phyloP scores from a whole-genome alignment of 2,797 vertebrate genomes.

The Phoebastria nigripes region DNA sequence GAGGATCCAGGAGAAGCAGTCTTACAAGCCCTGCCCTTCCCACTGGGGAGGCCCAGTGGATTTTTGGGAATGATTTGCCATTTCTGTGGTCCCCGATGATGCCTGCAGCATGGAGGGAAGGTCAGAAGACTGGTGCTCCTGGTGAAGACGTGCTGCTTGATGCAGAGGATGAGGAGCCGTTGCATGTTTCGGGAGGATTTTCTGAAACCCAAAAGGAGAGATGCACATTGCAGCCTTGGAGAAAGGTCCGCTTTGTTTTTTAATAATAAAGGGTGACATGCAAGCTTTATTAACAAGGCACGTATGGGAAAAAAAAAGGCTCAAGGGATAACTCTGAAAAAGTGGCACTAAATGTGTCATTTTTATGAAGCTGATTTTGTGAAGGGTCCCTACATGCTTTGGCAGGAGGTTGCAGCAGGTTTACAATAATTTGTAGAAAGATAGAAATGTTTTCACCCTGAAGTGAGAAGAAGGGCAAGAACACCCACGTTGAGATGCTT shows the following conservation, averaged over 20 bases:
- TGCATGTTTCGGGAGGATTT: not conserved
- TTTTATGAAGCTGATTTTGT: constrained; percentile 60
- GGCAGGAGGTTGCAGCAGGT: constrained; percentile 66
- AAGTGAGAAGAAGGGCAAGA: constrained; percentile 52
- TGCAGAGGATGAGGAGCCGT: not conserved
- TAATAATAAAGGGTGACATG: constrained; percentile 51
- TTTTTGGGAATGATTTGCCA: not conserved
- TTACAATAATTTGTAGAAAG: constrained; percentile 47
- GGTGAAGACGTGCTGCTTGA: not conserved
- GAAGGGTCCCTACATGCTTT: constrained; percentile 58
- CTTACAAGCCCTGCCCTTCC: not conserved
- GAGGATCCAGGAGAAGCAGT: not conserved
- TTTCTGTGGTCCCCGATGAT: not conserved
- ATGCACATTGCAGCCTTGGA: constrained; percentile 38
- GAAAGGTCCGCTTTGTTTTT: constrained; percentile 43
- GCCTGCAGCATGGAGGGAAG: not conserved
- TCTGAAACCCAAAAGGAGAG: not conserved
- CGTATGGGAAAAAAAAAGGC: constrained; percentile 1
- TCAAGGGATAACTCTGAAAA: constrained; percentile 57
- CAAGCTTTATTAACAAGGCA: constrained; percentile 45
- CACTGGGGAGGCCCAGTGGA: not conserved
- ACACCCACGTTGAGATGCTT: not conserved
- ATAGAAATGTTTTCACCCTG: constrained; percentile 55
- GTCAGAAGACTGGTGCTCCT: not conserved
- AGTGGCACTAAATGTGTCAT: constrained; percentile 52